These are phyloP conservation scores for Gymnodraco acuticeps DNA, from an alignment of 2,797 vertebrate genomes.

Conservation along the genomic window DNA sequence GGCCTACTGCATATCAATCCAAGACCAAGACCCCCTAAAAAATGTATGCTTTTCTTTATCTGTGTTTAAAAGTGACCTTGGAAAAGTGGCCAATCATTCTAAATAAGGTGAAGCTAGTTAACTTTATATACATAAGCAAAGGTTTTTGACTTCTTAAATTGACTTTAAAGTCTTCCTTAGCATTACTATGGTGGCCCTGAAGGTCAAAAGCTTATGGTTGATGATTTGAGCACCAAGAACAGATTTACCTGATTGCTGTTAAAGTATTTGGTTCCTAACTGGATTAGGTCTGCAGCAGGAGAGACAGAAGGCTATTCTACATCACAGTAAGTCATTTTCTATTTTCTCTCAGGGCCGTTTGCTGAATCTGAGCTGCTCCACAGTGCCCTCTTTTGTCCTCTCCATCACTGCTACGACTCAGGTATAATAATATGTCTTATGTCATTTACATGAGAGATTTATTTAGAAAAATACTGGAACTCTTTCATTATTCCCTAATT, in stretches of 20 bases:
- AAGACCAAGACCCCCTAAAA: background rate
- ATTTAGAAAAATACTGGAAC: background rate
- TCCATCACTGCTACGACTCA: conserved; percentile 96
- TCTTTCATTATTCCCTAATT: background rate
- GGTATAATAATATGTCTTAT: conserved; percentile 70
- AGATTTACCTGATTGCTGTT: conserved; percentile 2
- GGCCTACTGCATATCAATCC: background rate
- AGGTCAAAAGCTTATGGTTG: background rate
- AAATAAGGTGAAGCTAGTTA: background rate
- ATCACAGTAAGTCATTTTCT: background rate
- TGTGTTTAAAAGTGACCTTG: background rate
- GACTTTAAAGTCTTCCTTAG: too few species aligned
- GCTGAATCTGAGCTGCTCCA: conserved; percentile 95
- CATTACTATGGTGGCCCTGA: too few species aligned
- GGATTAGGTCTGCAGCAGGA: background rate
- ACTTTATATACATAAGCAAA: too few species aligned
- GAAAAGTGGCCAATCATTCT: background rate
- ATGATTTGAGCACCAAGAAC: background rate
- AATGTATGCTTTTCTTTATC: background rate
- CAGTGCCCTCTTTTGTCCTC: conserved; percentile 93
- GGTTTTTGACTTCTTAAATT: background rate
- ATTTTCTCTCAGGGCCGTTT: conserved; percentile 88
- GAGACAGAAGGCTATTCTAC: background rate
- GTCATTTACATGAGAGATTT: background rate
- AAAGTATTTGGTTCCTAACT: background rate